Percentiles rank a stretch among this genome's conserved stretches.
These are phyloP conservation scores for Caretta caretta DNA, from an alignment of 2,113 vertebrate genomes.

Conservation along the genomic window DNA sequence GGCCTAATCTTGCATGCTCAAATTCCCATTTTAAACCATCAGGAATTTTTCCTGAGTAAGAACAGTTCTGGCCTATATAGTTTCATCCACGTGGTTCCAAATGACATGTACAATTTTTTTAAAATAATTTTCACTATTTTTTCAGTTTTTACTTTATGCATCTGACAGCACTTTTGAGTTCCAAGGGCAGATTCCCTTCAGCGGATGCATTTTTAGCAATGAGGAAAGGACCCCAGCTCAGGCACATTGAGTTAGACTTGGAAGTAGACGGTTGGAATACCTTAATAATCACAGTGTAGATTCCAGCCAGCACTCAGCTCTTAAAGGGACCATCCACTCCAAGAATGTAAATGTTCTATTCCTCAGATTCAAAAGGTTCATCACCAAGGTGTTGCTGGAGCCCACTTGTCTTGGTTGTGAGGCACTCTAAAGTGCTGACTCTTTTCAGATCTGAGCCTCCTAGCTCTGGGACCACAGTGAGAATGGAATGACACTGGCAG, in stretches of 20 bases:
- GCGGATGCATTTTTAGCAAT: background rate
- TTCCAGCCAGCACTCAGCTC: background rate
- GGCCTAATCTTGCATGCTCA: background rate
- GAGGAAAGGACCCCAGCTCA: background rate
- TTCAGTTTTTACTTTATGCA: background rate
- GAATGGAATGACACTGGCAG: background rate
- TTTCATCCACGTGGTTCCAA: background rate
- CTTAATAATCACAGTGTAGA: background rate
- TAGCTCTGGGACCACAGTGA: background rate
- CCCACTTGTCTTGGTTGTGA: background rate
- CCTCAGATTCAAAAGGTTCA: background rate
- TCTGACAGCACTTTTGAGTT: background rate
- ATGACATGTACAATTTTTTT: background rate
- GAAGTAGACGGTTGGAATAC: background rate
- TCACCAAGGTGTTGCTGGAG: background rate
- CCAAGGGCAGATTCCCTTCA: background rate
- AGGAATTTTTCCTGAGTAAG: background rate
- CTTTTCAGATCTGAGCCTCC: background rate
- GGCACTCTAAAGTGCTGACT: background rate
- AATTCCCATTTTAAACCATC: background rate
- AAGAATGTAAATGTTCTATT: background rate
- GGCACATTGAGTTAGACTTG: background rate
- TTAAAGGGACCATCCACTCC: background rate
- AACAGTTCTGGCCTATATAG: background rate
- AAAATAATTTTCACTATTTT: background rate